Conservation (phyloP, 2,797 vertebrate species). For the Gephyroberyx darwinii region DNA sequence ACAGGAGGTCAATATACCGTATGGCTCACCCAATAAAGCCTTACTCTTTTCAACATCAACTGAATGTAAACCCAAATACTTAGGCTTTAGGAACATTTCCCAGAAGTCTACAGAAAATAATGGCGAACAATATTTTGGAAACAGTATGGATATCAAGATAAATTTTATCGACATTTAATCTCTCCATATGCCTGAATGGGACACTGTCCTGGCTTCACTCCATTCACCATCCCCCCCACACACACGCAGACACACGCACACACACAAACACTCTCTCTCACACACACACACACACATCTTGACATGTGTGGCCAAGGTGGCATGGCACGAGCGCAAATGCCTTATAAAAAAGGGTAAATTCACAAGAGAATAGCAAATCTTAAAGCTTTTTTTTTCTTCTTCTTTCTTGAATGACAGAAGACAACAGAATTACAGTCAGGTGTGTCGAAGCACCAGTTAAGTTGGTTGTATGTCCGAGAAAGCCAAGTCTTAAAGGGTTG, state of each 20-base stretch:
- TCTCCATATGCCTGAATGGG: slow-evolving; percentile 22
- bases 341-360: slow-evolving; percentile 31
- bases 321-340: slow-evolving; percentile 60
- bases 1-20: slow-evolving; percentile 61
- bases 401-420: slow-evolving; percentile 25
- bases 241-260: slow-evolving; percentile 29
- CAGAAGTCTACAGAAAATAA: slow-evolving; percentile 41
- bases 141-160: slow-evolving; percentile 30
- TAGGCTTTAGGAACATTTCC: slow-evolving; percentile 19
- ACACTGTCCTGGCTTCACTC: slow-evolving; percentile 22
- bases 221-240: slow-evolving; percentile 30
- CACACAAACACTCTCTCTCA: not conserved
- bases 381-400: slow-evolving; percentile 51
- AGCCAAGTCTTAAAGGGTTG: slow-evolving; percentile 63
- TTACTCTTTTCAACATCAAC: slow-evolving; percentile 38
- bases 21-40: slow-evolving; percentile 52
- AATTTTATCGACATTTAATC: slow-evolving; percentile 28
- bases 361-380: slow-evolving; percentile 47
- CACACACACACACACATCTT: slow-evolving; percentile 43
- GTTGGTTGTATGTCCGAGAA: slow-evolving; percentile 30
- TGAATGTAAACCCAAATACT: slow-evolving; percentile 55
- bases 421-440: slow-evolving; percentile 59
- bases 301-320: slow-evolving; percentile 61
- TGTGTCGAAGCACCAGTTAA: slow-evolving; percentile 71
- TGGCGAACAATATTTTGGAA: slow-evolving; percentile 38